phyloP scores from a whole-genome alignment of 2,113 vertebrate genomes.

The Pedetes capensis region DNA sequence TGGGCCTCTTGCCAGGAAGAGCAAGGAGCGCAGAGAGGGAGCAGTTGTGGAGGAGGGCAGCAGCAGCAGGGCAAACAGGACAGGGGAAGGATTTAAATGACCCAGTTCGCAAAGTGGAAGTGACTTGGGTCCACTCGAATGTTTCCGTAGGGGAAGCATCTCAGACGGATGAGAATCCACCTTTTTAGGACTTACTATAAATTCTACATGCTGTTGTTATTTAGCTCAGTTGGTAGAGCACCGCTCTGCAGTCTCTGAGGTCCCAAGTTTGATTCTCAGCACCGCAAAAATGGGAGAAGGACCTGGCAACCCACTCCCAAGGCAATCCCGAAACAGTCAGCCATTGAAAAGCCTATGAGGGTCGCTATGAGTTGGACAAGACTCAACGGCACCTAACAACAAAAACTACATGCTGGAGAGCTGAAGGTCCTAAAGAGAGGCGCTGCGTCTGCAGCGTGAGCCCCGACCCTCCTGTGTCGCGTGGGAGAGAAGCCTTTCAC shows the following conservation, averaged over 20 bases:
- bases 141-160: not conserved
- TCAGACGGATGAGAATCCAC: not conserved
- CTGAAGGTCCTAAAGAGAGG: not conserved
- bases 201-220: no score
- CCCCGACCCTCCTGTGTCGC: fast-evolving
- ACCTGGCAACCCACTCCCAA: no score
- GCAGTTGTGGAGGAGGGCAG: not conserved
- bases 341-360: no score
- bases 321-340: no score
- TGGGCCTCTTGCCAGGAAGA: not conserved
- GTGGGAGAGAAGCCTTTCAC: not conserved
- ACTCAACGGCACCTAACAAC: no score
- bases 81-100: not conserved
- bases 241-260: no score
- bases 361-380: no score
- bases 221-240: no score
- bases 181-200: not conserved
- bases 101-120: not conserved
- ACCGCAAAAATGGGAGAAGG: no score
- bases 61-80: not conserved
- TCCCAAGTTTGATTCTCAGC: no score
- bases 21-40: not conserved
- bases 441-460: not conserved
- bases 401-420: no score
- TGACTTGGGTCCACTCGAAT: not conserved